A percentile compares a stretch with the other conserved stretches of the same genome.
phyloP scores from a whole-genome alignment of 2,888 invertebrate species.

The Drosophila infuscata region DNA sequence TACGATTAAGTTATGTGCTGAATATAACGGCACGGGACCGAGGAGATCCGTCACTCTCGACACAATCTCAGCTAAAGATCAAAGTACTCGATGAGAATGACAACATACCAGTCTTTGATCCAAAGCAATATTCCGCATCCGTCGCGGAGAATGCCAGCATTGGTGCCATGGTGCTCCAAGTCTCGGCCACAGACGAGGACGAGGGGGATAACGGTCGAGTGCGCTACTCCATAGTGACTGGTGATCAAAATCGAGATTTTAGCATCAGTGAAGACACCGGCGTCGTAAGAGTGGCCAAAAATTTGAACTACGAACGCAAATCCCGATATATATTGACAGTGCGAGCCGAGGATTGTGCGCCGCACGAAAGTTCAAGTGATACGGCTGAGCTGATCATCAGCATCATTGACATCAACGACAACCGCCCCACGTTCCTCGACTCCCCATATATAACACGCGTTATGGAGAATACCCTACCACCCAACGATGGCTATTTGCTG shows the following conservation, averaged over 20 bases:
- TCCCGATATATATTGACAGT: conserved; percentile 93
- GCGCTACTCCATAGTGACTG: conserved; percentile 94
- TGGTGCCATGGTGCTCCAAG: conserved; percentile 95
- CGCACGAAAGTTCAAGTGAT: conserved; percentile 88
- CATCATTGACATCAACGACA: conserved; percentile 97
- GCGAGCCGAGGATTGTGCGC: conserved; percentile 94
- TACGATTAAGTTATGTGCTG: conserved; percentile 90
- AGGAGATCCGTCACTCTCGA: conserved; percentile 92
- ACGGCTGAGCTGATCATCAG: conserved; percentile 93
- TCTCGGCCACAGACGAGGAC: conserved; percentile 95
- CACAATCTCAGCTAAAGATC: conserved; percentile 89
- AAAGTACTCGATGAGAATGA: conserved; percentile 95
- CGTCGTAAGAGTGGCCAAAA: conserved; percentile 95
- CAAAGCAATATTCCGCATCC: conserved; percentile 94
- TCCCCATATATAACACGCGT: conserved; percentile 97
- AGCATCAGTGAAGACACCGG: conserved; percentile 97
- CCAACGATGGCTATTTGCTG: conserved; percentile 91
- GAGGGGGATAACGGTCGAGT: conserved; percentile 96
- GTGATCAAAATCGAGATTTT: conserved; percentile 96
- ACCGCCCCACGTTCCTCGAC: conserved; percentile 95
- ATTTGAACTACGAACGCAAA: conserved; percentile 96
- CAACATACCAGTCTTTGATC: conserved; percentile 95
- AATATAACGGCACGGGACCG: conserved; percentile 94
- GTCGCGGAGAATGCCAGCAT: conserved; percentile 97
- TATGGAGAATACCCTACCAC: conserved; percentile 95